A percentile compares a stretch with the other conserved stretches of the same genome.
These are phyloP conservation scores for Cardinalis cardinalis DNA, from an alignment of 2,113 vertebrate genomes.

Conservation along the genomic window DNA sequence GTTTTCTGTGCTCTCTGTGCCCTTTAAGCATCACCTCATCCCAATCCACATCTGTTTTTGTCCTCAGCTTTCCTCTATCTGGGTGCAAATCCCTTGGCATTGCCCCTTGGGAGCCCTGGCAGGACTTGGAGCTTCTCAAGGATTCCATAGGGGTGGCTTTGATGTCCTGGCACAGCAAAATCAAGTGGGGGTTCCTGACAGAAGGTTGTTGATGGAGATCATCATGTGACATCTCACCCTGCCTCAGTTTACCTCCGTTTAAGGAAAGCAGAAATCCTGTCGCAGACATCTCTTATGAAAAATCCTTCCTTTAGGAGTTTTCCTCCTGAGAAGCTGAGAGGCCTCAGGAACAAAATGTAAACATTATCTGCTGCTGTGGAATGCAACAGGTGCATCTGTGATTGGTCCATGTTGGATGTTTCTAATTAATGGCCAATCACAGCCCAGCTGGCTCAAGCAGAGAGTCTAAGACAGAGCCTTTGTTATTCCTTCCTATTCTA, in stretches of 20 bases:
- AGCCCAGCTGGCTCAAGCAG: no score
- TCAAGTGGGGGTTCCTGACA: background rate
- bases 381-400: no score
- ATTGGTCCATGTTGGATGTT: no score
- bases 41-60: background rate
- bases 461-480: no score
- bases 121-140: background rate
- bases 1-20: background rate
- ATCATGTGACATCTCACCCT: background rate
- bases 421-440: no score
- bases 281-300: no score
- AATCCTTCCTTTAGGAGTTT: no score
- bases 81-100: rapidly evolving
- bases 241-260: background rate
- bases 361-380: no score
- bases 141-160: background rate
- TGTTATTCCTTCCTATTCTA: no score
- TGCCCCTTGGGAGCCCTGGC: no score
- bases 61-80: rapidly evolving
- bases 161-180: background rate
- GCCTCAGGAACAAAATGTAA: no score
- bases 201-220: background rate
- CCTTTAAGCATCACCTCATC: background rate
- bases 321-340: no score
- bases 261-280: background rate